These are phyloP conservation scores for Ametastegia equiseti DNA, from an alignment of 2,888 invertebrate genomes.

Conservation along the genomic window DNA sequence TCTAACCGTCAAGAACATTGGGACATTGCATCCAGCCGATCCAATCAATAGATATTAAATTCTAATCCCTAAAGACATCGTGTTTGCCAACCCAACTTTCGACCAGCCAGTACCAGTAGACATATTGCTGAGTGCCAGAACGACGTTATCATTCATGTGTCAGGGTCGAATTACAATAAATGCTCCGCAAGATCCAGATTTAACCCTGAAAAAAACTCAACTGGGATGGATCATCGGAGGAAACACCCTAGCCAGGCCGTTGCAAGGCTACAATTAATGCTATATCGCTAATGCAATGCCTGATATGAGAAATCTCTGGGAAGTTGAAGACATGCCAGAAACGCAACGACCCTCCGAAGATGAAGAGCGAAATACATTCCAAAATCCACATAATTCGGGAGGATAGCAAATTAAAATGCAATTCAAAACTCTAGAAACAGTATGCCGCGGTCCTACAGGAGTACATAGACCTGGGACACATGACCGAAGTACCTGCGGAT, in stretches of 20 bases:
- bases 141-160: slow-evolving; percentile 49
- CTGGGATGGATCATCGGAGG: slow-evolving; percentile 52
- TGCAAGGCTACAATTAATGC: not conserved
- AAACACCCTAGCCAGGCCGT: not conserved
- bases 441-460: slow-evolving; percentile 49
- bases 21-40: slow-evolving; percentile 41
- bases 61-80: not conserved
- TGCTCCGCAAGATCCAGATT: slow-evolving; percentile 27
- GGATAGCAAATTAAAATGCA: slow-evolving; percentile 42
- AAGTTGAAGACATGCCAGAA: slow-evolving; percentile 44
- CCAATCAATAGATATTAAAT: not conserved
- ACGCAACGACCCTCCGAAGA: slow-evolving; percentile 5
- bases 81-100: slow-evolving; percentile 49
- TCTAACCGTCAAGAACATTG: slow-evolving; percentile 28
- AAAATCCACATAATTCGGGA: slow-evolving; percentile 4
- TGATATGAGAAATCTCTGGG: slow-evolving; percentile 45
- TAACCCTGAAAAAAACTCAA: slow-evolving; percentile 45
- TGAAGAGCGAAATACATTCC: slow-evolving; percentile 50
- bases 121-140: slow-evolving; percentile 46
- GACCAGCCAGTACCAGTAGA: slow-evolving; percentile 48
- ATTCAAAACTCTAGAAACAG: slow-evolving; percentile 27
- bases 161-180: slow-evolving; percentile 38
- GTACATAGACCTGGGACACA: slow-evolving; percentile 49
- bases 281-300: not conserved
- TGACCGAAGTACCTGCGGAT: slow-evolving; percentile 34